Percentiles rank a stretch among this genome's conserved stretches.
These are phyloP conservation scores for Neoaliturus tenellus DNA, from an alignment of 2,888 invertebrate species.

Conservation along the genomic window DNA sequence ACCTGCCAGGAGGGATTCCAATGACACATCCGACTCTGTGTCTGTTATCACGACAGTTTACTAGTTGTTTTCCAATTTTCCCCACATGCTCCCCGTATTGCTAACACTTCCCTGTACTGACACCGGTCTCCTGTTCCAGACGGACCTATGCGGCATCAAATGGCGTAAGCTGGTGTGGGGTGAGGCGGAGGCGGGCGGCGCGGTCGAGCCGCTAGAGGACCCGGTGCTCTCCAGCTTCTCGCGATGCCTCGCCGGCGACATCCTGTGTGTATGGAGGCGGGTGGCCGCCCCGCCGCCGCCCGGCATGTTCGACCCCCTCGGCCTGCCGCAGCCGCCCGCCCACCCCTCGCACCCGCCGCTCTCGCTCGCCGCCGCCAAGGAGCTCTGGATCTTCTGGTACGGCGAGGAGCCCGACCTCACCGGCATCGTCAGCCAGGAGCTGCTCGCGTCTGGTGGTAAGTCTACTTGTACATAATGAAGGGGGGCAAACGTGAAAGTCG, in stretches of 20 bases:
- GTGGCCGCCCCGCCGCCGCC: constrained; percentile 73
- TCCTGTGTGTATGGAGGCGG: constrained; percentile 98
- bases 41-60: too few species aligned
- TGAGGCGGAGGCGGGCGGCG: constrained; percentile 72
- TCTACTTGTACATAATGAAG: not conserved
- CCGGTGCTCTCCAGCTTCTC: constrained; percentile 94
- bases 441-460: constrained; percentile 88
- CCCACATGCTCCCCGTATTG: too few species aligned
- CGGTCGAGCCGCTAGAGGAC: constrained; percentile 86
- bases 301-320: constrained; percentile 63
- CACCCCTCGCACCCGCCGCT: constrained; percentile 80
- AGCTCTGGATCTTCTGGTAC: constrained; percentile 99
- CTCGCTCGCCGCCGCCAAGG: constrained; percentile 92
- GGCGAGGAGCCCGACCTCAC: constrained; percentile 96
- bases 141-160: constrained; percentile 99
- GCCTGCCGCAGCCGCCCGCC: constrained; percentile 73
- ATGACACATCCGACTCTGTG: too few species aligned
- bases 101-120: too few species aligned
- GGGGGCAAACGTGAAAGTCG: too few species aligned
- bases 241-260: constrained; percentile 94
- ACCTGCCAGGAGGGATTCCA: too few species aligned
- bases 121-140: constrained; percentile 79
- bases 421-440: constrained; percentile 89
- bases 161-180: constrained; percentile 97
- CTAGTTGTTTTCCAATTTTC: too few species aligned